phyloP scores from a whole-genome alignment of 2,797 vertebrate species.

The Periparus ater region DNA sequence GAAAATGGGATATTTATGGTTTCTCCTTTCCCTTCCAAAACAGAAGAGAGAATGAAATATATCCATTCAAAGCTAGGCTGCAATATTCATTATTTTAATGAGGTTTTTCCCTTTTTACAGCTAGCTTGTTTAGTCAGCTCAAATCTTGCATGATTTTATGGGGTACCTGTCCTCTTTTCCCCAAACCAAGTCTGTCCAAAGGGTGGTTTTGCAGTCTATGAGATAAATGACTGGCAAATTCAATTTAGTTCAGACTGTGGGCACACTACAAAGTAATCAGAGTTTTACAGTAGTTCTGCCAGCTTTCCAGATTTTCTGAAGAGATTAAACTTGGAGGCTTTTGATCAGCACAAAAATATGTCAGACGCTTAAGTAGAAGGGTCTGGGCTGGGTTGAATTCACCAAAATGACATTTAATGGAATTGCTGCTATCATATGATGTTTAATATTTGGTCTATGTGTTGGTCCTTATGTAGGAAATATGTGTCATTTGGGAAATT shows the following conservation, averaged over 20 bases:
- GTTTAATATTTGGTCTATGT: background rate
- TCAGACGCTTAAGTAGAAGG: background rate
- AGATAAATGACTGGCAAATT: background rate
- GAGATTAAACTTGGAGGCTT: background rate
- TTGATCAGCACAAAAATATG: background rate
- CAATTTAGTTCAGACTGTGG: background rate
- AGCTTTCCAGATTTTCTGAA: background rate
- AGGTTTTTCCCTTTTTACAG: background rate
- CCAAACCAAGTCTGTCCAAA: background rate
- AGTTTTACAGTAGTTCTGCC: background rate
- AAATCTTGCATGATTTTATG: background rate
- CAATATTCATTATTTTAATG: background rate
- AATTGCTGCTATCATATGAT: background rate
- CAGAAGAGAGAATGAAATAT: background rate
- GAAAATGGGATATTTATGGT: background rate
- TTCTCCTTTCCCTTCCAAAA: background rate
- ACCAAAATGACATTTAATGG: background rate
- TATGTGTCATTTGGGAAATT: background rate
- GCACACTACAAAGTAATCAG: background rate
- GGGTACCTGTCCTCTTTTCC: background rate
- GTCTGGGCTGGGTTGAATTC: background rate
- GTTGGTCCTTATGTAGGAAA: background rate
- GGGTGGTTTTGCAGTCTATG: background rate
- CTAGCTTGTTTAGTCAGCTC: background rate
- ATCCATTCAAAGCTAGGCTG: background rate